Evolutionary conservation across 2,797 vertebrate genomes (phyloP).

Genomic region (Coranthus polyacanthus): DNA sequence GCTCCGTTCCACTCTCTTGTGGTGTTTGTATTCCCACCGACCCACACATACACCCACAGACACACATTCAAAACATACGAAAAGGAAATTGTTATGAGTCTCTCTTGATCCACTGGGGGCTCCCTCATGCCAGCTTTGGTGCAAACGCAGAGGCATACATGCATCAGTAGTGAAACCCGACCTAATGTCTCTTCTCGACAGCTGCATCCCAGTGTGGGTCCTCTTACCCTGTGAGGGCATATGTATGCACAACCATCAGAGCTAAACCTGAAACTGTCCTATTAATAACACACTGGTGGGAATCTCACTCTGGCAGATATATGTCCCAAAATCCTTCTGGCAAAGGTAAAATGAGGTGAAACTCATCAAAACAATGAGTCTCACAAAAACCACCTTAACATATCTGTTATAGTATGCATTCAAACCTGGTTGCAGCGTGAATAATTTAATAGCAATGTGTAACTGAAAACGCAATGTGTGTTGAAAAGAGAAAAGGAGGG

Average conservation of each 20-base stretch:
- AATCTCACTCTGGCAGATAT: constrained; percentile 45
- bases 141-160: constrained; percentile 14
- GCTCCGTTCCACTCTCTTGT: background rate
- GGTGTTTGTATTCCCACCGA: background rate
- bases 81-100: constrained; percentile 36
- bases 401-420: constrained; percentile 11
- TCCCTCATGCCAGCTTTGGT: constrained; percentile 54
- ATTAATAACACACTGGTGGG: constrained; percentile 67
- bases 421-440: constrained; percentile 34
- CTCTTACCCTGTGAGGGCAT: constrained; percentile 63
- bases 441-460: constrained; percentile 58
- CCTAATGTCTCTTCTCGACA: constrained; percentile 60
- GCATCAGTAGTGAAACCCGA: constrained; percentile 68
- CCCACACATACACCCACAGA: constrained; percentile 2
- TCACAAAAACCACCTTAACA: background rate
- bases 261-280: constrained; percentile 61
- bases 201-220: constrained; percentile 66
- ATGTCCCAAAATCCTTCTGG: constrained; percentile 3
- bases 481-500: constrained; percentile 56
- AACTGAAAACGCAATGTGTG: constrained; percentile 43
- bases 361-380: background rate
- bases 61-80: constrained; percentile 15
- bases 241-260: constrained; percentile 59
- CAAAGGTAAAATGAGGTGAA: constrained; percentile 52
- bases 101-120: constrained; percentile 58